These are phyloP conservation scores for Apantesis nais DNA, from an alignment of 2,888 invertebrate species.

Conservation along the genomic window DNA sequence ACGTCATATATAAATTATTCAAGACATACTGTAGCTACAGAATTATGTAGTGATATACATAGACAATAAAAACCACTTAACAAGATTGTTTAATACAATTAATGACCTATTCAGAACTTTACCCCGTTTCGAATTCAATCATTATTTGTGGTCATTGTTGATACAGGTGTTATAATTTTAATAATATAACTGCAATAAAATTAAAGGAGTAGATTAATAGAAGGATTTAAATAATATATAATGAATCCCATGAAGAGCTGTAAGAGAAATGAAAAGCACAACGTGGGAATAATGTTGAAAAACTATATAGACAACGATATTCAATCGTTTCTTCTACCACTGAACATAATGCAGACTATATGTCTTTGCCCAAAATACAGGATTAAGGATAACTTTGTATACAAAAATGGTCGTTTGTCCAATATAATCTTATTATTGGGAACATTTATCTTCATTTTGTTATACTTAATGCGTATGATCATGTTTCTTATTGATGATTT, in stretches of 20 bases:
- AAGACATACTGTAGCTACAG: no score
- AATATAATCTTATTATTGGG: slow-evolving; percentile 12
- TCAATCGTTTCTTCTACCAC: slow-evolving; percentile 21
- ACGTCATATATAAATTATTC: no score
- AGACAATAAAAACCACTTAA: background rate
- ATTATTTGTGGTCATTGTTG: no score
- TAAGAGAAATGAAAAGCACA: background rate
- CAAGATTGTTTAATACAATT: no score
- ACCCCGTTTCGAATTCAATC: no score
- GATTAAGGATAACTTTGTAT: slow-evolving; percentile 20
- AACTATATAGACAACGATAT: slow-evolving; percentile 17
- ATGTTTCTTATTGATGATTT: background rate
- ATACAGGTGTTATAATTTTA: no score
- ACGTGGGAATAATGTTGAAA: background rate
- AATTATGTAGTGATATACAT: no score
- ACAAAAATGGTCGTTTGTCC: slow-evolving; percentile 5
- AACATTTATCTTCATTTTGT: background rate
- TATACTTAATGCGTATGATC: slow-evolving; percentile 1
- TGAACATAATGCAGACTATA: slow-evolving; percentile 25
- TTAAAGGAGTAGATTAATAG: no score
- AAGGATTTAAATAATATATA: no score
- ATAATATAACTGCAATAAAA: background rate
- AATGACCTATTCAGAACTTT: no score
- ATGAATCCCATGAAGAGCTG: background rate
- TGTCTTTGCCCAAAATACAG: slow-evolving; percentile 24